Conservation (phyloP, 2,797 vertebrate species). For the Spondyliosoma cantharus region DNA sequence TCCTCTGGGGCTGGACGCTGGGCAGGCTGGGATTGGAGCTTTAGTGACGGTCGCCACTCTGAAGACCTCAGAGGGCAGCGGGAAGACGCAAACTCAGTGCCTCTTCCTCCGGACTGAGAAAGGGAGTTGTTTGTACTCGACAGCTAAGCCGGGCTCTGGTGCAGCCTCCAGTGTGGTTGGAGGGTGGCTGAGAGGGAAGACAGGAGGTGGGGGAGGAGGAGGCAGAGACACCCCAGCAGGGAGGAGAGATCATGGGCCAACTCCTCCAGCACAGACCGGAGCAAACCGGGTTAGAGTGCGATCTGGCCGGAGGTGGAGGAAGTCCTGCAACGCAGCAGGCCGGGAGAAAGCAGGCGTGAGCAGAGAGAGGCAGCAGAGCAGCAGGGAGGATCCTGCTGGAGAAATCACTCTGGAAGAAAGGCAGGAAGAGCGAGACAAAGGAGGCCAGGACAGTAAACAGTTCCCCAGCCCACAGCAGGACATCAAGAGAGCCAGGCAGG, state of each 20-base stretch:
- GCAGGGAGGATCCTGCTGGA: slow-evolving; percentile 46
- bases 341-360: slow-evolving; percentile 57
- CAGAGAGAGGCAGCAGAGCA: slow-evolving; percentile 53
- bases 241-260: slow-evolving; percentile 49
- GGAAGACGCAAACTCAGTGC: slow-evolving; percentile 85
- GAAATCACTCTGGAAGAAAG: slow-evolving; percentile 54
- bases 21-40: slow-evolving; percentile 80
- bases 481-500: slow-evolving; percentile 23
- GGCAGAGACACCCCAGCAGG: slow-evolving; percentile 44
- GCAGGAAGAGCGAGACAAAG: slow-evolving; percentile 76
- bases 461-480: slow-evolving; percentile 49
- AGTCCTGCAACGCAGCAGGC: slow-evolving; percentile 69
- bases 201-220: slow-evolving; percentile 64
- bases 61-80: slow-evolving; percentile 82
- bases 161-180: slow-evolving; percentile 62
- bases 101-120: slow-evolving; percentile 83
- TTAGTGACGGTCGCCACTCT: slow-evolving; percentile 85
- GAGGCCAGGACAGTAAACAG: slow-evolving; percentile 41
- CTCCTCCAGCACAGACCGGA: slow-evolving; percentile 49
- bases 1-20: slow-evolving; percentile 67
- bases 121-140: slow-evolving; percentile 80
- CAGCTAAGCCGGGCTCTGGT: slow-evolving; percentile 66
- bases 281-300: slow-evolving; percentile 73
- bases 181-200: slow-evolving; percentile 76
- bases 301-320: slow-evolving; percentile 84